These are phyloP conservation scores for Tokudaia tokunoshimensis DNA, from an alignment of 2,797 vertebrate species.

Conservation along the genomic window DNA sequence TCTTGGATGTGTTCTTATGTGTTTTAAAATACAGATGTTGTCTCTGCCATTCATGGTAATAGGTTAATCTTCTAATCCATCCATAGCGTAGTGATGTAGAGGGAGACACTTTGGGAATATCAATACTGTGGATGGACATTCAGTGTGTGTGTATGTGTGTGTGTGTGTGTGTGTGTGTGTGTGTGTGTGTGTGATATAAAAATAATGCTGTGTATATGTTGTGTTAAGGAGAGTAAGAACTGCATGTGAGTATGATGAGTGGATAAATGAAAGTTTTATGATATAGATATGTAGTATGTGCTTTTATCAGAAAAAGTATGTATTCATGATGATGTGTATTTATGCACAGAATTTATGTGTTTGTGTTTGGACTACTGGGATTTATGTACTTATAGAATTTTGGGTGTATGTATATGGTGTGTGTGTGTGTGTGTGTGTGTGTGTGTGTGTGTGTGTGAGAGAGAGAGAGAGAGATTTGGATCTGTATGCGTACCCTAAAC, in stretches of 20 bases:
- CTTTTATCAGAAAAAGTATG: neutral
- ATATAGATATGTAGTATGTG: neutral
- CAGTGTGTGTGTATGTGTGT: neutral
- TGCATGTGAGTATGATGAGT: neutral
- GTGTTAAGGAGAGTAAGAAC: neutral
- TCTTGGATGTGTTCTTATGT: neutral
- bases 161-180: neutral
- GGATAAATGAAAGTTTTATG: neutral
- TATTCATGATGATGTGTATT: neutral
- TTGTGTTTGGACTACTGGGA: neutral
- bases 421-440: too few relatives aligned
- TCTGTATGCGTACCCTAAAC: neutral
- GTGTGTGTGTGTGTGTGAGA: too few relatives aligned
- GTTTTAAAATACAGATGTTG: neutral
- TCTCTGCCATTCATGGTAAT: neutral
- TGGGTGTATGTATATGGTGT: neutral
- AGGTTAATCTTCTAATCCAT: constrained; percentile 30
- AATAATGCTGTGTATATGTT: neutral
- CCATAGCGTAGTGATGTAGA: neutral
- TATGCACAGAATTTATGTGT: neutral
- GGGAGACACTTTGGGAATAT: neutral
- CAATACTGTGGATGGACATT: neutral
- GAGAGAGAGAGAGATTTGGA: neutral
- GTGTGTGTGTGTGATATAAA: too few relatives aligned
- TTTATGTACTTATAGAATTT: neutral